phyloP scores from a whole-genome alignment of 2,113 vertebrate species.

The Etheostoma cragini region DNA sequence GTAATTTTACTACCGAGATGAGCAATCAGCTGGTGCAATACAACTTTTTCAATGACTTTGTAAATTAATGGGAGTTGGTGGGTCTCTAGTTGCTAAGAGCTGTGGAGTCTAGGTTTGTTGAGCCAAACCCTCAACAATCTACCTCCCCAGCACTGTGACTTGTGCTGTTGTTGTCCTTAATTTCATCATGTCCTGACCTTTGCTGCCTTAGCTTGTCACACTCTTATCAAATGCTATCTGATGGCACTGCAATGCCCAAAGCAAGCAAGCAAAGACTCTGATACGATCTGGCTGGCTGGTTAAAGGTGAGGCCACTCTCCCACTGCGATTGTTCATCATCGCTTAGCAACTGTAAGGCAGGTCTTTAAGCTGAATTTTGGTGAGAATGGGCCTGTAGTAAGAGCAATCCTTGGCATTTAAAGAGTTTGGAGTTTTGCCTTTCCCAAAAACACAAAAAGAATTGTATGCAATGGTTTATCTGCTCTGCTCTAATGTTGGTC shows the following conservation, averaged over 20 bases:
- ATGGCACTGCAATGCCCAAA: slow-evolving; percentile 41
- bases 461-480: background rate
- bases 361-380: background rate
- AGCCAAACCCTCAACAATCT: slow-evolving; percentile 8
- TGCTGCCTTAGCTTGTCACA: slow-evolving; percentile 61
- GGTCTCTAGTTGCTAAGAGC: no score
- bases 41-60: no score
- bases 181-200: slow-evolving; percentile 65
- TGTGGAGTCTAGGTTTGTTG: background rate
- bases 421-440: background rate
- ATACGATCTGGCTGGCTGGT: slow-evolving; percentile 57
- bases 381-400: no score
- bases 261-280: slow-evolving; percentile 45
- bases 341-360: background rate
- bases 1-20: no score
- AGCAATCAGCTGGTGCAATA: no score
- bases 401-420: background rate
- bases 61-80: no score
- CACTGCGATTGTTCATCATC: background rate
- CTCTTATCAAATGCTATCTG: slow-evolving; percentile 66
- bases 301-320: slow-evolving; percentile 19
- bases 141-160: slow-evolving; percentile 25
- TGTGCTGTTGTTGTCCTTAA: slow-evolving; percentile 44
- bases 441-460: background rate
- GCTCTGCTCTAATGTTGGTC: background rate